Conservation (phyloP, 2,888 invertebrate genomes). For the Camptogramma bilineatum region DNA sequence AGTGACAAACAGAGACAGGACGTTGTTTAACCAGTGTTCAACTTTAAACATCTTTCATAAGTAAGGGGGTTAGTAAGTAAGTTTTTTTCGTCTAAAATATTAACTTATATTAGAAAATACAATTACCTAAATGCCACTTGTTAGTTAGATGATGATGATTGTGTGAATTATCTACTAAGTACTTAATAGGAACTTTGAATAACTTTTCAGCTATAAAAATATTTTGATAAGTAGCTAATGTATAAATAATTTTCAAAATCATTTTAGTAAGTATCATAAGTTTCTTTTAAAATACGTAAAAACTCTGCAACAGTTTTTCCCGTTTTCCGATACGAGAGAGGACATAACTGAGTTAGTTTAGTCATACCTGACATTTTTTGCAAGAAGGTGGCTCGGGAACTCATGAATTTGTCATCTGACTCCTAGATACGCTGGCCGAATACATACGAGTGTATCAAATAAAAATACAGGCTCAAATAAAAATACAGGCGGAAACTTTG, state of each 20-base stretch:
- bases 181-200: too few relatives aligned
- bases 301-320: slow-evolving; percentile 7
- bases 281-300: background rate
- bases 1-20: too few relatives aligned
- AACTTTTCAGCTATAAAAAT: too few relatives aligned
- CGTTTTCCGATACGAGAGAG: slow-evolving; percentile 13
- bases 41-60: too few relatives aligned
- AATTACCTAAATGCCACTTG: background rate
- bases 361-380: slow-evolving; percentile 42
- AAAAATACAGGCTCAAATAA: slow-evolving; percentile 23
- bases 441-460: slow-evolving; percentile 21
- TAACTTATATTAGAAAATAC: slow-evolving; percentile 10
- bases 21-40: too few relatives aligned
- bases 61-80: too few relatives aligned
- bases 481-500: slow-evolving; percentile 17
- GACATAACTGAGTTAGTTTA: slow-evolving; percentile 24
- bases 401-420: slow-evolving; percentile 63
- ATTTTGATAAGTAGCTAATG: too few relatives aligned
- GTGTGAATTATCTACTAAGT: too few relatives aligned
- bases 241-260: background rate
- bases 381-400: slow-evolving; percentile 51
- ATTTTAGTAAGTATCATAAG: background rate
- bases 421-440: slow-evolving; percentile 47
- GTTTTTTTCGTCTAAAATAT: too few relatives aligned
- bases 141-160: slow-evolving; percentile 6